Evolutionary conservation across 2,888 invertebrate species (phyloP), one percentile per base, ranked within the genome.

Genomic region (Limnephilus lunatus): DNA sequence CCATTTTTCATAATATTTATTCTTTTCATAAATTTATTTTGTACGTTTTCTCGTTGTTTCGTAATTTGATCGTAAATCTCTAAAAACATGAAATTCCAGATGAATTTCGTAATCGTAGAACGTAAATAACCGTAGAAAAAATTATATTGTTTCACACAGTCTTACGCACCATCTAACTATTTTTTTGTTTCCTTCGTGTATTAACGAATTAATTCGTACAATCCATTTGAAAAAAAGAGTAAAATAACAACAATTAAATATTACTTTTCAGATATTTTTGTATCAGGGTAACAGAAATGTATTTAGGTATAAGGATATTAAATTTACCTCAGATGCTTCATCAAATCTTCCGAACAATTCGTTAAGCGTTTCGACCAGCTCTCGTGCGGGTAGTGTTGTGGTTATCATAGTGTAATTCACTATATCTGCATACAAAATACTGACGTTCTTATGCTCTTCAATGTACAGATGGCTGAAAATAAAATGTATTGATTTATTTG

Each of bases 401-500:
- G 99, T 99, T 95, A 98, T 97, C 94, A 97, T 97, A 0, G 99
- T 99, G 94, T 98, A 99, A 95, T 99, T 99, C 0, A 99, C 99
- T 86, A 99, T 98, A 95, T 99, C 99, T 0, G 99, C 99, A 94
- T 98, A 99, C 68, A 99, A 95, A 94, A 99, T 98, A 94, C 98
- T 98, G 2, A 99, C 99, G 94, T 99, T 98, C 30, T 98, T 97
- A 94, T 99, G 98, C 81, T 97, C 97, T 95, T 98, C 98, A 0
- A 99, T 97, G 94, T 98, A 98, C 0, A 98, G 96, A 94, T 98
- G 98, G 94, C 99, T 99, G 95, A 92, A 96, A 97, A 89, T 35
- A 93, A 25, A 48, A 48, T 48, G 0, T 12, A 14, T 48, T 15
- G 1, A 48, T 48, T 48, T 48, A 15, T 48, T 48, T 48, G 15